Evolutionary conservation across 53 echinoderm and acorn worm species (phyloP).

Genomic region (Glandiceps talaboti): DNA sequence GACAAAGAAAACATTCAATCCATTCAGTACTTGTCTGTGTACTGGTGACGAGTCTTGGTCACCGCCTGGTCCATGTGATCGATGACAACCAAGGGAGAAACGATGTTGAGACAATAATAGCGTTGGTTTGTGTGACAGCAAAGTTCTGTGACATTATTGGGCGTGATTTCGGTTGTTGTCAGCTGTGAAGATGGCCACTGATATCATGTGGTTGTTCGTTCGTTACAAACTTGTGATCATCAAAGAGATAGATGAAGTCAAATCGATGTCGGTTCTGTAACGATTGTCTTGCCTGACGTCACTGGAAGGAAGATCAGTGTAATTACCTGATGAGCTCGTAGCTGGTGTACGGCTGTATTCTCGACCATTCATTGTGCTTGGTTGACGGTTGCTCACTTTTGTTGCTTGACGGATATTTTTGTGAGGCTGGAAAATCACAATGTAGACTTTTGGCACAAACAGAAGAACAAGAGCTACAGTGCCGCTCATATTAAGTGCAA

Average conservation of each 20-base stretch:
- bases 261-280: not conserved
- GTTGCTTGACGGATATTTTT: constrained; percentile 31
- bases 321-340: not conserved
- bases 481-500: constrained; percentile 75
- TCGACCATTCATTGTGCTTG: not conserved
- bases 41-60: no score
- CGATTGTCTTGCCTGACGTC: not conserved
- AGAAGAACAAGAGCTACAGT: constrained; percentile 79
- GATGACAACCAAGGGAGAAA: no score
- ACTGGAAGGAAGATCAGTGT: not conserved
- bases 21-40: no score
- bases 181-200: no score
- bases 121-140: no score
- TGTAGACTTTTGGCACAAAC: constrained; percentile 94
- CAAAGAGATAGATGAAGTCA: not conserved
- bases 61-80: no score
- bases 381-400: not conserved
- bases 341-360: not conserved
- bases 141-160: no score
- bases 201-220: no score
- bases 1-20: no score
- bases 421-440: constrained; percentile 89
- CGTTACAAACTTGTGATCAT: not conserved
- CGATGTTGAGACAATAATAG: no score
- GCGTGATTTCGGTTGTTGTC: no score